phyloP scores from a whole-genome alignment of 2,113 vertebrate species.

The Asarcornis scutulata region DNA sequence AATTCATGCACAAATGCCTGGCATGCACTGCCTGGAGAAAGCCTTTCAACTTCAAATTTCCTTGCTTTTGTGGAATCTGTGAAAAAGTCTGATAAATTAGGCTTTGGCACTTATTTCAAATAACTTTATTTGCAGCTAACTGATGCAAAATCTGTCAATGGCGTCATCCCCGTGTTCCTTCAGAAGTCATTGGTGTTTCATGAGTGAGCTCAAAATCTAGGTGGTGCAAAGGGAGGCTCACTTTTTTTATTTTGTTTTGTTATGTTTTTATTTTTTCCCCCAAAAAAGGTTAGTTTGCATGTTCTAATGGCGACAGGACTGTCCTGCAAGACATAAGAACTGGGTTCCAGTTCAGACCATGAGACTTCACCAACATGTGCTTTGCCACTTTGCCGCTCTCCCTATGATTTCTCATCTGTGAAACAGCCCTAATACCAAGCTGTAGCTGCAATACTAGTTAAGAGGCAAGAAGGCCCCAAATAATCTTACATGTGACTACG shows the following conservation, averaged over 20 bases:
- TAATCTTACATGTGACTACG: background rate
- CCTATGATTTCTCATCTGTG: background rate
- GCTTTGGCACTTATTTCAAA: conserved; percentile 61
- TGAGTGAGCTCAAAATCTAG: conserved; percentile 26
- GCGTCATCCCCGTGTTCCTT: background rate
- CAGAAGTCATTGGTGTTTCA: conserved; percentile 1
- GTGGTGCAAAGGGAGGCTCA: conserved; percentile 45
- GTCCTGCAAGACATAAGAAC: conserved; percentile 17
- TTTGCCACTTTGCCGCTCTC: conserved; percentile 35
- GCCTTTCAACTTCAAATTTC: conserved; percentile 56
- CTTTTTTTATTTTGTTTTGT: conserved; percentile 39
- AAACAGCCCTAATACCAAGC: background rate
- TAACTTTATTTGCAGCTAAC: conserved; percentile 45
- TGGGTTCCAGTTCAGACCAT: background rate
- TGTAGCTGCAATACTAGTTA: background rate
- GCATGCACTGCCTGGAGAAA: conserved; percentile 60
- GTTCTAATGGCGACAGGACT: conserved; percentile 42
- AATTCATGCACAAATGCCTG: conserved; percentile 65
- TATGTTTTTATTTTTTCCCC: background rate
- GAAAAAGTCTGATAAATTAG: conserved; percentile 57
- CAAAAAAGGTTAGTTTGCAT: background rate
- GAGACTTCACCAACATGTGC: background rate
- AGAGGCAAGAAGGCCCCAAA: background rate
- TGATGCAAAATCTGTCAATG: conserved; percentile 36
- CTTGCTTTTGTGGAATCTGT: conserved; percentile 61